phyloP scores from a whole-genome alignment of 2,888 invertebrate species.

The Drosophila aldrichi region DNA sequence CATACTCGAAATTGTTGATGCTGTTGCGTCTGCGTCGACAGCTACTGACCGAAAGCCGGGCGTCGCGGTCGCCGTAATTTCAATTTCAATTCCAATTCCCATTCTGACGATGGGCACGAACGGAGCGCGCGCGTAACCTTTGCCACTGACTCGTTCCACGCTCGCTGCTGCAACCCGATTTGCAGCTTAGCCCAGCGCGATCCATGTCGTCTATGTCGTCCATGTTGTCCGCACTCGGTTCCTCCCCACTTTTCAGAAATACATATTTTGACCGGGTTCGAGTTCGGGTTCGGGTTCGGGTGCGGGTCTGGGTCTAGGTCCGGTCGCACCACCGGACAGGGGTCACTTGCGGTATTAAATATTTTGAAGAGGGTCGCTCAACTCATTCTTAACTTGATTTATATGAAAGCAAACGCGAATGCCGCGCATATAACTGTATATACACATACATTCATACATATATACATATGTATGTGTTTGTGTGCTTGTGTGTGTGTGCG shows the following conservation, averaged over 20 bases:
- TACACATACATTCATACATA: background rate
- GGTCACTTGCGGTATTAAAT: constrained; percentile 84
- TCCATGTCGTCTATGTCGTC: constrained; percentile 17
- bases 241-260: constrained; percentile 42
- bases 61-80: constrained; percentile 33
- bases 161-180: constrained; percentile 64
- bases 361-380: constrained; percentile 83
- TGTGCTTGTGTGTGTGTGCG: no score
- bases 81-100: constrained; percentile 5
- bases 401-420: constrained; percentile 45
- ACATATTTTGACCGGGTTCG: constrained; percentile 52
- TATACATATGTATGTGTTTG: background rate
- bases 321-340: constrained; percentile 71
- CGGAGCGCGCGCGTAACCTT: constrained; percentile 82
- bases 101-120: constrained; percentile 73
- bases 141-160: constrained; percentile 50
- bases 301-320: background rate
- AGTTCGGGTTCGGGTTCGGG: constrained; percentile 1
- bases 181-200: constrained; percentile 52
- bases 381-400: constrained; percentile 72
- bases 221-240: constrained; percentile 17
- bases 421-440: background rate
- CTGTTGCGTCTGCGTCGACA: constrained; percentile 65
- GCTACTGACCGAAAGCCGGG: constrained; percentile 59
- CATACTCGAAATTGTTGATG: constrained; percentile 49